These are phyloP conservation scores for Rhynchophorus ferrugineus DNA, from an alignment of 1,140 invertebrate species.

Conservation along the genomic window DNA sequence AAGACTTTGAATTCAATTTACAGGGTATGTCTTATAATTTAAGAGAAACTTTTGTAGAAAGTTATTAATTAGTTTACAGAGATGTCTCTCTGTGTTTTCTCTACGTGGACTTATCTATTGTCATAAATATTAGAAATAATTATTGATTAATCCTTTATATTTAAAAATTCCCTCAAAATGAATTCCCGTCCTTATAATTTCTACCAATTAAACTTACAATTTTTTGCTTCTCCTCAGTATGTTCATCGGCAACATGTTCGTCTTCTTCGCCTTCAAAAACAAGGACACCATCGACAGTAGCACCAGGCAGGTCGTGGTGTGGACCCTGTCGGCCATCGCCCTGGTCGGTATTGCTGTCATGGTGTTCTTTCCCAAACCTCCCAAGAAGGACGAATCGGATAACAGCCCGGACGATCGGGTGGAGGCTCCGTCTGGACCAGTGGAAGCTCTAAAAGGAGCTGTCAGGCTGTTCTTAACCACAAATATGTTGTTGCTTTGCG, in stretches of 20 bases:
- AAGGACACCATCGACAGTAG: slow-evolving; percentile 54
- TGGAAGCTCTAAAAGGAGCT: slow-evolving; percentile 66
- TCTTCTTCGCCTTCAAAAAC: slow-evolving; percentile 82
- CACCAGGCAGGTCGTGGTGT: slow-evolving; percentile 66
- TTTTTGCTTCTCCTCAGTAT: slow-evolving; percentile 57
- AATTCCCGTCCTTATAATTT: too few species aligned
- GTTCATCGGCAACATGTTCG: slow-evolving; percentile 89
- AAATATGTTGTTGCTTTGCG: slow-evolving; percentile 76
- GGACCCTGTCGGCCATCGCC: slow-evolving; percentile 61
- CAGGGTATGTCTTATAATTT: too few species aligned
- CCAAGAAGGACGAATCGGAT: slow-evolving; percentile 42
- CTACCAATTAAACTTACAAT: too few species aligned
- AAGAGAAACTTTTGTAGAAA: too few species aligned
- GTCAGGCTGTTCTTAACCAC: slow-evolving; percentile 67
- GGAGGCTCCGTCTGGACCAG: slow-evolving; percentile 47
- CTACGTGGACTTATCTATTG: too few species aligned
- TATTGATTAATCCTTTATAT: too few species aligned
- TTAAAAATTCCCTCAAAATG: too few species aligned
- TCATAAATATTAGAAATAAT: too few species aligned
- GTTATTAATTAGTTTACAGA: too few species aligned
- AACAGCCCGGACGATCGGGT: slow-evolving; percentile 49
- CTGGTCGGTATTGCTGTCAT: slow-evolving; percentile 63
- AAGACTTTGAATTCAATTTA: too few species aligned
- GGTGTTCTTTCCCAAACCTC: slow-evolving; percentile 50
- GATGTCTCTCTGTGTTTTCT: too few species aligned